These are phyloP conservation scores for Merops nubicus DNA, from an alignment of 2,113 vertebrate species.

Conservation along the genomic window DNA sequence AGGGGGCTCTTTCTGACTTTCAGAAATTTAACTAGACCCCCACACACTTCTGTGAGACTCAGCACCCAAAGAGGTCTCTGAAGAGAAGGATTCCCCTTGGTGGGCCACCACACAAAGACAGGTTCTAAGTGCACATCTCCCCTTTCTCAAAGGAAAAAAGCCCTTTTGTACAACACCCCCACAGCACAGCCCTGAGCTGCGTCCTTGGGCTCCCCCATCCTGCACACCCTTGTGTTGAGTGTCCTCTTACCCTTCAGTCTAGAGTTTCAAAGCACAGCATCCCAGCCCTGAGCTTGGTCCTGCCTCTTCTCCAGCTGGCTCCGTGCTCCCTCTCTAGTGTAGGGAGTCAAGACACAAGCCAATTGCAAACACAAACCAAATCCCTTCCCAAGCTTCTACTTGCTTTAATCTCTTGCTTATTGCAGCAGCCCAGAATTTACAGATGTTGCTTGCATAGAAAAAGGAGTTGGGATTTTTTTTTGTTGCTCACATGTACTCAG, in stretches of 20 bases:
- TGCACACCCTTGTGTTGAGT: not conserved
- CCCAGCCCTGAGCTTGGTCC: not conserved
- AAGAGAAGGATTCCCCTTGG: too few relatives aligned
- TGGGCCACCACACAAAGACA: fast-evolving
- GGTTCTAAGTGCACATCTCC: fast-evolving
- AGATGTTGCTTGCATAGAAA: not conserved
- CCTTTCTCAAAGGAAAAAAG: not conserved
- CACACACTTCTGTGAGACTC: fast-evolving
- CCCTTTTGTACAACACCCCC: fast-evolving
- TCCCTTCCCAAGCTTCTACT: not conserved
- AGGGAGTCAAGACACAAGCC: not conserved
- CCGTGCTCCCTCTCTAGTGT: not conserved
- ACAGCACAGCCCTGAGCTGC: not conserved
- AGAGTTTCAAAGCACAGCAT: not conserved
- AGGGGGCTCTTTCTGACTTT: not conserved
- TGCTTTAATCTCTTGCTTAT: constrained; percentile 20
- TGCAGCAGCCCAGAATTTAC: not conserved
- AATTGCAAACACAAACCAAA: constrained; percentile 39
- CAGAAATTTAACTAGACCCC: not conserved
- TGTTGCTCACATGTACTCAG: not conserved
- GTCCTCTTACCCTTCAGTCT: not conserved
- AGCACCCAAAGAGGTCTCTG: fast-evolving
- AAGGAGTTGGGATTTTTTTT: not conserved
- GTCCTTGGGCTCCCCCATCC: not conserved
- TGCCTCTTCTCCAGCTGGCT: constrained; percentile 22